Percentiles rank a stretch among this genome's conserved stretches.
These are phyloP conservation scores for Peribatodes rhomboidaria DNA, from an alignment of 2,888 invertebrate genomes.

Conservation along the genomic window DNA sequence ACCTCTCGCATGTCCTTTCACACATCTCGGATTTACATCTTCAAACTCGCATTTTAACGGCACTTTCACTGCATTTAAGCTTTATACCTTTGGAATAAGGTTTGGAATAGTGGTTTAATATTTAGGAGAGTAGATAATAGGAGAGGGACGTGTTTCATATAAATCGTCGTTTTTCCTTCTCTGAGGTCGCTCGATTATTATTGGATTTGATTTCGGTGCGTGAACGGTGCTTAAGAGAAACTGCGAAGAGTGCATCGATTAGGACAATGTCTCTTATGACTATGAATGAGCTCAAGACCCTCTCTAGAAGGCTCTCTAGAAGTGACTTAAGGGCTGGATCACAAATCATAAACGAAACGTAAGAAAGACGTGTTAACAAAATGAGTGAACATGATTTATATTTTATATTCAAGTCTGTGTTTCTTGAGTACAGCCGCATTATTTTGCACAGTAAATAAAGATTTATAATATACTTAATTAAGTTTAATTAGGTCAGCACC, in stretches of 20 bases:
- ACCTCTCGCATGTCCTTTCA: slow-evolving; percentile 22
- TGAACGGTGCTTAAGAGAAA: slow-evolving; percentile 47
- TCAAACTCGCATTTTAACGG: slow-evolving; percentile 15
- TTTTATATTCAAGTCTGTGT: neutral
- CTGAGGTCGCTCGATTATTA: slow-evolving; percentile 50
- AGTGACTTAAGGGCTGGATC: no score
- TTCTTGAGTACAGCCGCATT: neutral
- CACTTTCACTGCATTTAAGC: slow-evolving; percentile 6
- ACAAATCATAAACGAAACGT: no score
- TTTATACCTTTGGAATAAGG: slow-evolving; percentile 10
- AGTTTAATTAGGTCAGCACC: slow-evolving; percentile 45
- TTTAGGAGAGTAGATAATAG: neutral
- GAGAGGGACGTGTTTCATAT: slow-evolving; percentile 47
- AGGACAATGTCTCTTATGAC: slow-evolving; percentile 36
- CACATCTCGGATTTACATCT: slow-evolving; percentile 24
- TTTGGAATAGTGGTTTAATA: slow-evolving; percentile 4
- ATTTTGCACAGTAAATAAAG: slow-evolving; percentile 19
- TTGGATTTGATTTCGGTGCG: slow-evolving; percentile 52
- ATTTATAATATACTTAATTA: slow-evolving; percentile 35
- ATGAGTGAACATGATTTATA: neutral
- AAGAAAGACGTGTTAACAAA: neutral
- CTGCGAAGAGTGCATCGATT: slow-evolving; percentile 42
- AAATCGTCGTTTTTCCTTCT: slow-evolving; percentile 51
- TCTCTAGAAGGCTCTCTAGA: no score
- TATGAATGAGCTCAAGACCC: no score